phyloP scores from a whole-genome alignment of 2,797 vertebrate species.

The Sebastes trivittatus region DNA sequence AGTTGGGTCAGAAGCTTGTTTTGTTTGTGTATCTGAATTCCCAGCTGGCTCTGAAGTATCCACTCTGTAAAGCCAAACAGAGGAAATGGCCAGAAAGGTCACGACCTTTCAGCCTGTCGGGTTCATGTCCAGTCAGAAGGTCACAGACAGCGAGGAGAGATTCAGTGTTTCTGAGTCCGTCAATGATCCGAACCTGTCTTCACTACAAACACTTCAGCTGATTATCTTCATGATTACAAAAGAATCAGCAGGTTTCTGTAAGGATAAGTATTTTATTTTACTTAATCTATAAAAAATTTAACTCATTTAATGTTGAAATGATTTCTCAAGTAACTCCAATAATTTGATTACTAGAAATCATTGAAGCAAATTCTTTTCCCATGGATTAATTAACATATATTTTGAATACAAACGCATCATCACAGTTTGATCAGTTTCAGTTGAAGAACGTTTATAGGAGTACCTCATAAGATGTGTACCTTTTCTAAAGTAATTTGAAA shows the following conservation, averaged over 20 bases:
- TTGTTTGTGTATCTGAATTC: conserved; percentile 47
- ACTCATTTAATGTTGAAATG: too few relatives aligned
- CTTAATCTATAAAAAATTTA: not conserved
- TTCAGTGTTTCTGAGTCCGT: not conserved
- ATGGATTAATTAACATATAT: too few relatives aligned
- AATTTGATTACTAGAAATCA: too few relatives aligned
- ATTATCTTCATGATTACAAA: not conserved
- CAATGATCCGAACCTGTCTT: not conserved
- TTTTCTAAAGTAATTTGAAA: too few relatives aligned
- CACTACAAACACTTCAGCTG: not conserved
- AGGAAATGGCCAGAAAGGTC: conserved; percentile 42
- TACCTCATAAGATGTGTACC: too few relatives aligned
- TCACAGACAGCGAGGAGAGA: conserved; percentile 6
- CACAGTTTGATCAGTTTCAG: too few relatives aligned
- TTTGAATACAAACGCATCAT: too few relatives aligned
- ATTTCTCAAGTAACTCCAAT: too few relatives aligned
- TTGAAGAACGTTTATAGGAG: too few relatives aligned
- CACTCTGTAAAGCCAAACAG: conserved; percentile 32
- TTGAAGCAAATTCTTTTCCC: too few relatives aligned
- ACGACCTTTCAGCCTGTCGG: conserved; percentile 8
- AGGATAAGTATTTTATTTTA: not conserved
- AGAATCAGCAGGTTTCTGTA: not conserved
- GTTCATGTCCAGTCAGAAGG: conserved; percentile 49
- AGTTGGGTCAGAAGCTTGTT: not conserved
- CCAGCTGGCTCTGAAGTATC: conserved; percentile 49